Conservation (phyloP, 2,113 vertebrate species). For the Stigmatopora nigra region DNA sequence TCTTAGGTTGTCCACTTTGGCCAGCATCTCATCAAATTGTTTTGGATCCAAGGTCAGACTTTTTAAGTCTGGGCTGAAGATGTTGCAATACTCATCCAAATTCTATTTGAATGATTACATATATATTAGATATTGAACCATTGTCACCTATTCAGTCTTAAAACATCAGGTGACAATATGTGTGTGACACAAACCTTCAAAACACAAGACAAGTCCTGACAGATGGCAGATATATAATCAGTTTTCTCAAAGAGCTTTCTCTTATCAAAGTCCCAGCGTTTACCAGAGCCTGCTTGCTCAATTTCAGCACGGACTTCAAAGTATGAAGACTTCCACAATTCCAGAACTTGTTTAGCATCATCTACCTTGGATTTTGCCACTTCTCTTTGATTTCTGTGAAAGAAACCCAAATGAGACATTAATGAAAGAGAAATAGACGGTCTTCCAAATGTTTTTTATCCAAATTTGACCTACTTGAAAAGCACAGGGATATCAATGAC, state of each 20-base stretch:
- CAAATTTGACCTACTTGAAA: slow-evolving; percentile 70
- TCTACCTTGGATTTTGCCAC: slow-evolving; percentile 69
- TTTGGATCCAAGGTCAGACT: slow-evolving; percentile 78
- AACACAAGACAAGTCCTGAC: slow-evolving; percentile 77
- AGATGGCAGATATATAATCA: slow-evolving; percentile 83
- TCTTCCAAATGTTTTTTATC: background rate
- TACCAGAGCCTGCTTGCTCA: slow-evolving; percentile 71
- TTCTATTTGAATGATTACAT: slow-evolving; percentile 60
- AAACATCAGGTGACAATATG: background rate
- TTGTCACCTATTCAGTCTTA: background rate
- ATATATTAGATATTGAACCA: background rate
- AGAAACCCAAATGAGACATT: background rate
- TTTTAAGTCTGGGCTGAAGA: slow-evolving; percentile 82
- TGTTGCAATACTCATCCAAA: slow-evolving; percentile 80
- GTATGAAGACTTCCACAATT: slow-evolving; percentile 82
- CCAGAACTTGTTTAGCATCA: slow-evolving; percentile 75
- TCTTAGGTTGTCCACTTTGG: slow-evolving; percentile 73
- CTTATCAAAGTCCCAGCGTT: slow-evolving; percentile 90
- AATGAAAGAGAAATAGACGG: background rate
- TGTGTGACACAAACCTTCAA: slow-evolving; percentile 73
- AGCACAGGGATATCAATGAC: slow-evolving; percentile 71
- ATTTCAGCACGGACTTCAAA: slow-evolving; percentile 79
- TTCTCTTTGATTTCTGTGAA: slow-evolving; percentile 69
- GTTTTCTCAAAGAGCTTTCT: slow-evolving; percentile 85
- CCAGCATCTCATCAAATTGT: slow-evolving; percentile 72